Conservation (phyloP, 2,797 vertebrate genomes). For the Buphagus erythrorhynchus region DNA sequence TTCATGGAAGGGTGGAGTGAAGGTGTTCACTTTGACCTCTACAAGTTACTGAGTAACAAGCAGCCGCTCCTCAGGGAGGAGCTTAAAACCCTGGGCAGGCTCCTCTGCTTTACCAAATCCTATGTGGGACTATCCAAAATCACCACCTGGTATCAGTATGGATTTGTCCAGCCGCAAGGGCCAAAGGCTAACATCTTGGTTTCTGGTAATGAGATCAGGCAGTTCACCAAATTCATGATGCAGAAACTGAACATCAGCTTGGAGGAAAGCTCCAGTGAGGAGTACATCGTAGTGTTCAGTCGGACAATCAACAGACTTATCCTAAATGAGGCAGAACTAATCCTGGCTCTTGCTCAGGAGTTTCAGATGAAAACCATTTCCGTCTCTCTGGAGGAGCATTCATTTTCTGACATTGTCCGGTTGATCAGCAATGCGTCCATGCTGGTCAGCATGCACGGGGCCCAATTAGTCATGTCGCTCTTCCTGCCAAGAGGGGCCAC, state of each 20-base stretch:
- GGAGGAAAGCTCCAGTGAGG: constrained; percentile 74
- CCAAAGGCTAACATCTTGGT: constrained; percentile 97
- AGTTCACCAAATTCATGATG: constrained; percentile 86
- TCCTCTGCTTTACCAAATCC: constrained; percentile 95
- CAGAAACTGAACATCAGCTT: constrained; percentile 87
- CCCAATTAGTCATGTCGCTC: constrained; percentile 91
- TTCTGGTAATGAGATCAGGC: constrained; percentile 93
- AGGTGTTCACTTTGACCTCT: constrained; percentile 93
- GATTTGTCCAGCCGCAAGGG: constrained; percentile 96
- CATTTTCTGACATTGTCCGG: constrained; percentile 86
- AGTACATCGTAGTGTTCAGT: constrained; percentile 93
- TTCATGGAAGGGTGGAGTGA: constrained; percentile 98
- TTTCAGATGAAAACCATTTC: constrained; percentile 96
- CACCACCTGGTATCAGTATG: constrained; percentile 99
- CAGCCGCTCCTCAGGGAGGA: constrained; percentile 93
- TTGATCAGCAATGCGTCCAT: constrained; percentile 89
- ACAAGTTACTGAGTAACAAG: constrained; percentile 92
- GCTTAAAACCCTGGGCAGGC: constrained; percentile 89
- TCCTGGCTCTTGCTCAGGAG: constrained; percentile 92
- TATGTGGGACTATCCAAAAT: constrained; percentile 95
- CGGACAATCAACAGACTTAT: constrained; percentile 92
- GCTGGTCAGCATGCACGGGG: constrained; percentile 96
- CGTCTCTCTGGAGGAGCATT: constrained; percentile 92
- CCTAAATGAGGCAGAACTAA: constrained; percentile 93
- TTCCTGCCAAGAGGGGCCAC: constrained; percentile 93